Percentiles rank a stretch among this genome's conserved stretches.
These are phyloP conservation scores for Drosophila ironensis DNA, from an alignment of 1,140 invertebrate species.

Conservation along the genomic window DNA sequence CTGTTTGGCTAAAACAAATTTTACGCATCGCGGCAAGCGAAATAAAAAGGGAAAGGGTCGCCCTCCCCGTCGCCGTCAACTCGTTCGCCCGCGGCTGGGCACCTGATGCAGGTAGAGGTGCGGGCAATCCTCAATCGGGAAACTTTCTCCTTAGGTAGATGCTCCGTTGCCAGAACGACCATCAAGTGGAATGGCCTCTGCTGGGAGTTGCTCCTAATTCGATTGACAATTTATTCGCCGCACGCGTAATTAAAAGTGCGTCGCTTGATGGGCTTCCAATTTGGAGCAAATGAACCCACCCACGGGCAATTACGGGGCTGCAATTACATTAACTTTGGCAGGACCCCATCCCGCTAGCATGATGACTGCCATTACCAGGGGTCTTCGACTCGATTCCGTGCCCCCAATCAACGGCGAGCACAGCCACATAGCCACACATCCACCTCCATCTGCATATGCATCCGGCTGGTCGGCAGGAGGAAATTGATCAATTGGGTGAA, in stretches of 20 bases:
- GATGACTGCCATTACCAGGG: slow-evolving; percentile 45
- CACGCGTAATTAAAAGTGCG: slow-evolving; percentile 63
- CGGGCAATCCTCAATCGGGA: slow-evolving; percentile 9
- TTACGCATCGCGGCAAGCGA: slow-evolving; percentile 60
- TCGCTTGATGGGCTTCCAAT: slow-evolving; percentile 52
- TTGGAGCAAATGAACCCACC: slow-evolving; percentile 53
- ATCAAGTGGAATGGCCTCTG: neutral
- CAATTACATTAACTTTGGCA: slow-evolving; percentile 65
- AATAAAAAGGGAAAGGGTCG: slow-evolving; percentile 28
- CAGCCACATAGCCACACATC: neutral
- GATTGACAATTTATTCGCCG: slow-evolving; percentile 44
- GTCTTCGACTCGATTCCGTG: slow-evolving; percentile 50
- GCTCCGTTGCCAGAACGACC: too few relatives aligned
- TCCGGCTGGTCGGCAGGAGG: slow-evolving; percentile 1
- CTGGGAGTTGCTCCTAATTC: slow-evolving; percentile 15
- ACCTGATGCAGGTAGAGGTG: slow-evolving; percentile 55
- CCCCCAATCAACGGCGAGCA: slow-evolving; percentile 49
- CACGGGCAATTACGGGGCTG: slow-evolving; percentile 46
- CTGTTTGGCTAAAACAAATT: slow-evolving; percentile 67
- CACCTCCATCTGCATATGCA: slow-evolving; percentile 68
- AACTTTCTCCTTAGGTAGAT: slow-evolving; percentile 30
- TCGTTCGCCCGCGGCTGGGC: slow-evolving; percentile 57
- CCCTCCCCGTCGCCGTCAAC: too few relatives aligned
- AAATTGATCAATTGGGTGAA: slow-evolving; percentile 77
- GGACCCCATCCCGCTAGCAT: slow-evolving; percentile 8